Base-by-base conservation (phyloP, 2,888 invertebrate species). In the Polyploca ridens region DNA sequence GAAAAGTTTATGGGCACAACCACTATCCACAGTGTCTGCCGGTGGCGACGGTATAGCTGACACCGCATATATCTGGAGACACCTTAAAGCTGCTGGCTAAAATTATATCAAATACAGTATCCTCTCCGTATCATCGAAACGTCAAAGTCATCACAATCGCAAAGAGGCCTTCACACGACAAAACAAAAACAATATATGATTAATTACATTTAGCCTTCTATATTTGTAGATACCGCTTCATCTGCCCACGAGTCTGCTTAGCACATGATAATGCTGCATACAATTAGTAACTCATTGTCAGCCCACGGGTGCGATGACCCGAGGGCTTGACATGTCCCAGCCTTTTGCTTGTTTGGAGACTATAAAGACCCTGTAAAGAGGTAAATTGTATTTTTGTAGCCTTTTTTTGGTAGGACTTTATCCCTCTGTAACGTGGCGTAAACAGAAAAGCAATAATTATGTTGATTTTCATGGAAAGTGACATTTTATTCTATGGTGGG, bases 261-360 rank as follows among this genome's bases (percentile, higher is more conserved):
- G 38, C 64, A 64, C 54, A 64, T 64, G 62, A 64, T 58, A 44
- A 58, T 62, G 70, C 66, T 81, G 84, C 77, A 82, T 83, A 84
- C 79, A 87, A 88, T 88, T 85, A 87, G 78, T 73, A 73, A 69
- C 71, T 76, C 74, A 75, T 82, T 80, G 76, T 80, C 88, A 75
- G 83, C 90, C 90, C 89, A 90, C 90, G 81, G 77, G 81, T 78
- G 76, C 90, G 75, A 78, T 83, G 89, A 90, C 88, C 41, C 89
- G 81, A 73, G 66, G 66, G 66, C 64, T 64, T 67, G 82, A 83
- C 81, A 82, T 83, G 67, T 63, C 63, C 33, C 60, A 59, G 64
- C 65, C 63, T 66, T 65, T 67, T 62, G 66, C 54, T 19, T 66
- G 62, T 68, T 63, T 62, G 44, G 7, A 35, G 35, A 35, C 5